These are phyloP conservation scores for Tor tambroides DNA, from an alignment of 2,113 vertebrate genomes.

Conservation along the genomic window DNA sequence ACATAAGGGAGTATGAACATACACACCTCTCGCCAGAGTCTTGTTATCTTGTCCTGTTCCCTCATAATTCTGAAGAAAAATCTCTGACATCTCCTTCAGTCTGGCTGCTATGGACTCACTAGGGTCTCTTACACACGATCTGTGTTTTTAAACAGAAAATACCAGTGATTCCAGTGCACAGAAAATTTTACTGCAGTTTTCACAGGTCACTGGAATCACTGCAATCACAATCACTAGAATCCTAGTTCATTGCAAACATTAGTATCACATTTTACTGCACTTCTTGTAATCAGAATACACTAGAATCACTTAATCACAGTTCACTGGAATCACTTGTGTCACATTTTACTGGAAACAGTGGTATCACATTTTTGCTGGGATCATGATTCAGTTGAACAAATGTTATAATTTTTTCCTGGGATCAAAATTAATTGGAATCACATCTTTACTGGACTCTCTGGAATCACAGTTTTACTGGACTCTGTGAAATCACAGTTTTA, in stretches of 20 bases:
- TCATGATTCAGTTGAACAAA: not conserved
- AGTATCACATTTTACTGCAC: not conserved
- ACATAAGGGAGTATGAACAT: not conserved
- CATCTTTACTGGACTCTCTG: not conserved
- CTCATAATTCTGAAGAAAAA: slow-evolving; percentile 79
- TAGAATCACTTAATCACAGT: not conserved
- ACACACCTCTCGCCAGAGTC: slow-evolving; percentile 79
- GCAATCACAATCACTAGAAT: not conserved
- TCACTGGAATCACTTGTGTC: not conserved
- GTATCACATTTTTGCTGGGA: not conserved
- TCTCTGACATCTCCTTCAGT: slow-evolving; percentile 87
- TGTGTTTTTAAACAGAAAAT: slow-evolving; percentile 64
- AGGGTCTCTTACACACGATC: slow-evolving; percentile 88
- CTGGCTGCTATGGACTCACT: slow-evolving; percentile 82
- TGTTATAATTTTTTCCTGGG: too few relatives aligned
- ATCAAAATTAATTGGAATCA: not conserved
- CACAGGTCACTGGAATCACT: not conserved
- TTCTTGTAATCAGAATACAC: not conserved
- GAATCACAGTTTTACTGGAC: not conserved
- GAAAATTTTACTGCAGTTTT: not conserved
- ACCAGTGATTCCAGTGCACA: not conserved
- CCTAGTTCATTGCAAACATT: not conserved
- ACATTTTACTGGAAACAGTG: not conserved
- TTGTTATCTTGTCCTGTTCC: slow-evolving; percentile 69
- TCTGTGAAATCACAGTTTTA: too few relatives aligned